Percentiles rank a stretch among this genome's conserved stretches.
Evolutionary conservation across 1,140 invertebrate genomes (phyloP).

Genomic region (Calycopis cecrops): DNA sequence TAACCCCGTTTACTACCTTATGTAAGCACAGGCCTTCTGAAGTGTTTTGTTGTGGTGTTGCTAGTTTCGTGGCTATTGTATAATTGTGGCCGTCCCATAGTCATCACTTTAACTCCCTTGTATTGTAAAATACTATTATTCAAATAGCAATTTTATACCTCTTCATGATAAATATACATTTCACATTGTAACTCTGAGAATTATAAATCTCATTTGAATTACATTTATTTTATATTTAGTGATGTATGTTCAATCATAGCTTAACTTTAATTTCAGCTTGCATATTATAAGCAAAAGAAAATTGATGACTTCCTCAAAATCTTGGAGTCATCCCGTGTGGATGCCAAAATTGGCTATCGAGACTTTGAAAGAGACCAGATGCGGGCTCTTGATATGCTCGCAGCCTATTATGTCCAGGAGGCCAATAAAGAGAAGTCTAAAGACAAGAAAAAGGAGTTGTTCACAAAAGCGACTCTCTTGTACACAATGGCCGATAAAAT

Average conservation of each 20-base stretch:
- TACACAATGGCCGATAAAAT: constrained; percentile 99
- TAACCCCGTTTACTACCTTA: too few relatives aligned
- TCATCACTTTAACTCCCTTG: too few relatives aligned
- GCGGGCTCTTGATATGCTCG: constrained; percentile 95
- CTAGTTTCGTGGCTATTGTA: too few relatives aligned
- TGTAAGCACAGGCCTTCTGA: too few relatives aligned
- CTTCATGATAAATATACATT: too few relatives aligned
- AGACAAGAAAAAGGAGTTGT: constrained; percentile 95
- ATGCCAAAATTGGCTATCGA: constrained; percentile 92
- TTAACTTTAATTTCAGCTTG: constrained; percentile 80
- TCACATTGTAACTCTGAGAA: not conserved
- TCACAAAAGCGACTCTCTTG: constrained; percentile 96
- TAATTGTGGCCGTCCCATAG: too few relatives aligned
- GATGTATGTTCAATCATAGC: too few relatives aligned
- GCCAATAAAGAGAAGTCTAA: constrained; percentile 97
- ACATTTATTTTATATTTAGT: too few relatives aligned
- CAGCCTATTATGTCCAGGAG: constrained; percentile 98
- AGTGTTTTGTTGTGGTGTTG: too few relatives aligned
- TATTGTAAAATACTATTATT: not conserved
- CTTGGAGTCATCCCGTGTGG: constrained; percentile 88
- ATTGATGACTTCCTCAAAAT: constrained; percentile 96
- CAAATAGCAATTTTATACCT: not conserved
- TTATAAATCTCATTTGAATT: constrained; percentile 11
- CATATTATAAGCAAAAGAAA: constrained; percentile 96
- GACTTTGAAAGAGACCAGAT: constrained; percentile 98